Evolutionary conservation across 2,888 invertebrate genomes (phyloP).

Genomic region (Busseola fusca): DNA sequence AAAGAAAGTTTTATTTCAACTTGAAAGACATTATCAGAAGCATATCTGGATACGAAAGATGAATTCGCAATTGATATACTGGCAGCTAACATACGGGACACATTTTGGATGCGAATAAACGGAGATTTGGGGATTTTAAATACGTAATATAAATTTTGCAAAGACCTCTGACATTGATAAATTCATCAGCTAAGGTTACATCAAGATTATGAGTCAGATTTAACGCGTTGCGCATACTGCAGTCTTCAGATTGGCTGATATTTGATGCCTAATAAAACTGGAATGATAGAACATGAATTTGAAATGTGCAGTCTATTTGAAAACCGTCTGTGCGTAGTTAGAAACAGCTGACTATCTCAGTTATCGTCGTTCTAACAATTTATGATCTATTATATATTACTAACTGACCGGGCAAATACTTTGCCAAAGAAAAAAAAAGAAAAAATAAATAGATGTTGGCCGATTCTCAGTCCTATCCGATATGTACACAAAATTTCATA

Average conservation of each 20-base stretch:
- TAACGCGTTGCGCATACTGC: constrained; percentile 1
- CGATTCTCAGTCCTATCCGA: too few relatives aligned
- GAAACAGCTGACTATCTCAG: not conserved
- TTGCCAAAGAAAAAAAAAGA: too few relatives aligned
- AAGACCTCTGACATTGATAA: constrained; percentile 48
- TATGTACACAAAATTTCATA: too few relatives aligned
- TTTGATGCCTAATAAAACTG: constrained; percentile 22
- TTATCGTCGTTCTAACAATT: not conserved
- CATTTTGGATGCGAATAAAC: constrained; percentile 34
- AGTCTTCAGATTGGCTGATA: constrained; percentile 5
- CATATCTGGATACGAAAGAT: constrained; percentile 48
- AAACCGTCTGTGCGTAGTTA: constrained; percentile 15
- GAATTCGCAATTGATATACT: constrained; percentile 60
- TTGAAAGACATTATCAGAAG: constrained; percentile 53
- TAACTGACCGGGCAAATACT: too few relatives aligned
- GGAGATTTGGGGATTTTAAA: constrained; percentile 44
- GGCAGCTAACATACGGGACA: constrained; percentile 20
- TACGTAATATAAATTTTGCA: constrained; percentile 42
- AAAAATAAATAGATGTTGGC: too few relatives aligned
- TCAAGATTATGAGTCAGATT: constrained; percentile 41
- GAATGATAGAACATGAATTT: constrained; percentile 9
- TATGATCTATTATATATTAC: not conserved
- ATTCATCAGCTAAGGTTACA: constrained; percentile 39
- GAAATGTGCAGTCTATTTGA: constrained; percentile 30
- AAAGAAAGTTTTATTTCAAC: constrained; percentile 47